Evolutionary conservation across 2,797 vertebrate species (phyloP).

Genomic region (Diplodus puntazzo): DNA sequence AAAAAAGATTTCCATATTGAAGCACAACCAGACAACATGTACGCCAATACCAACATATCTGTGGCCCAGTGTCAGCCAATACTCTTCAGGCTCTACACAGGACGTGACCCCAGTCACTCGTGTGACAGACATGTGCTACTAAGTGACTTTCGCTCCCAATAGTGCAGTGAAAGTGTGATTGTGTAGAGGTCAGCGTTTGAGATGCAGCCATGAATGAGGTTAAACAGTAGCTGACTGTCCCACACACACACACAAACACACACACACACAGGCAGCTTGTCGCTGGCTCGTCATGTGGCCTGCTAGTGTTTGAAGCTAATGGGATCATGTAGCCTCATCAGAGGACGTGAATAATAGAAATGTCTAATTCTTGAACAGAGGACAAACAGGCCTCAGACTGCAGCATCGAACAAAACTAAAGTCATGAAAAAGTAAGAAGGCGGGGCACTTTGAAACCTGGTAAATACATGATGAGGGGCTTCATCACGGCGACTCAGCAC

Average conservation of each 20-base stretch:
- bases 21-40: no score
- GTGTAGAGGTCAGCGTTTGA: slow-evolving; percentile 28
- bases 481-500: background rate
- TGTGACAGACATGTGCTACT: background rate
- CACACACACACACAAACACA: background rate
- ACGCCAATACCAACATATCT: no score
- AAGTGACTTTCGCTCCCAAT: slow-evolving; percentile 28
- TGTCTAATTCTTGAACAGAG: slow-evolving; percentile 38
- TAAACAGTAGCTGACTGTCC: slow-evolving; percentile 39
- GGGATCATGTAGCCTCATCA: slow-evolving; percentile 57
- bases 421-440: slow-evolving; percentile 36
- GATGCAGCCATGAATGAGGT: slow-evolving; percentile 24
- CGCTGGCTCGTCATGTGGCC: slow-evolving; percentile 34
- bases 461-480: slow-evolving; percentile 33
- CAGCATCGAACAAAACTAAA: slow-evolving; percentile 31
- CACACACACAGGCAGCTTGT: slow-evolving; percentile 43
- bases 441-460: slow-evolving; percentile 19
- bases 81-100: background rate
- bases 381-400: slow-evolving; percentile 36
- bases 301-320: slow-evolving; percentile 51
- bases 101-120: background rate
- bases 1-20: no score
- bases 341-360: slow-evolving; percentile 64
- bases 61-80: no score
- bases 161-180: background rate